A percentile compares a stretch with the other conserved stretches of the same genome.
These are phyloP conservation scores for Cuniculus paca DNA, from an alignment of 2,797 vertebrate species.

Conservation along the genomic window DNA sequence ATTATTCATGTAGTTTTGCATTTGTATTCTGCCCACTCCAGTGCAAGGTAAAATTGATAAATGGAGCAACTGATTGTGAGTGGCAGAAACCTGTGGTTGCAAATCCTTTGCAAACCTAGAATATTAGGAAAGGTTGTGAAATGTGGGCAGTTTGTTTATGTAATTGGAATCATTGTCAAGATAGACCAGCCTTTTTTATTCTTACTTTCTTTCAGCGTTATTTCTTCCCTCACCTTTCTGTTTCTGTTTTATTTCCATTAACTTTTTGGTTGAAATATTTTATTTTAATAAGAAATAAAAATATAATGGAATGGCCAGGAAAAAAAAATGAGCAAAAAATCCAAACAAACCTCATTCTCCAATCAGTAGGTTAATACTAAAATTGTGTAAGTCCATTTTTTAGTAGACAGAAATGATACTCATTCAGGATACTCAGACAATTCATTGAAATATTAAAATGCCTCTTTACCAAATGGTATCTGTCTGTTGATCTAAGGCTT, in stretches of 20 bases:
- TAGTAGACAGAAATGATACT: neutral
- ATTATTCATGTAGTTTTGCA: conserved; percentile 72
- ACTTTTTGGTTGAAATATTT: neutral
- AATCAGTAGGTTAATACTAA: neutral
- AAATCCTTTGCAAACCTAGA: conserved; percentile 78
- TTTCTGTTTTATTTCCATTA: neutral
- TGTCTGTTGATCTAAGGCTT: neutral
- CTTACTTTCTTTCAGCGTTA: neutral
- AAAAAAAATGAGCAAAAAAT: neutral
- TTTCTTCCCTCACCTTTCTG: neutral
- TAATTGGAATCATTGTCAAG: conserved; percentile 78
- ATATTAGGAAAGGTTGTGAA: conserved; percentile 9
- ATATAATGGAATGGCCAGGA: neutral
- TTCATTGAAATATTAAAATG: neutral
- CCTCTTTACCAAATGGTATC: neutral
- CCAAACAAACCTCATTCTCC: neutral
- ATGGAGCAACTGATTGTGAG: conserved; percentile 79
- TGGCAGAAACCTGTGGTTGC: conserved; percentile 61
- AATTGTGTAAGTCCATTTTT: neutral
- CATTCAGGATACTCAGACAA: neutral
- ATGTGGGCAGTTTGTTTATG: conserved; percentile 1
- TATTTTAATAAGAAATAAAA: conserved; percentile 1
- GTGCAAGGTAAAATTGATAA: conserved; percentile 76
- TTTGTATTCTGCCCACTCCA: conserved; percentile 71
- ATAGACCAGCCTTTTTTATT: neutral